phyloP scores from a whole-genome alignment of 2,113 vertebrate genomes.

The Rostratula benghalensis region DNA sequence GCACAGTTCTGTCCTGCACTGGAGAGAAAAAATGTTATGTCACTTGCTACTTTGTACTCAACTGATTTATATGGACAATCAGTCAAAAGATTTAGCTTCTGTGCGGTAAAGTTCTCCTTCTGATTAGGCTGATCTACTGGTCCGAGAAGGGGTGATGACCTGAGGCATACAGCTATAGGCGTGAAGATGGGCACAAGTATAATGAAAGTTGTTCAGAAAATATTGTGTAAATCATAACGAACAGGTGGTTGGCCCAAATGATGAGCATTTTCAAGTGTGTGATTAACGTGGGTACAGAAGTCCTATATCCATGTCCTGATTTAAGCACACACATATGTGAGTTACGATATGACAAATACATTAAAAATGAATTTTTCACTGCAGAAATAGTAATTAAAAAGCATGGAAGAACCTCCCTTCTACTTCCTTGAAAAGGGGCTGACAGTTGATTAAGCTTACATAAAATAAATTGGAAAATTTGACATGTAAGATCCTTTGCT shows the following conservation, averaged over 20 bases:
- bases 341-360: not conserved
- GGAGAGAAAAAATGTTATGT: constrained; percentile 43
- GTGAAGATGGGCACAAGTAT: not conserved
- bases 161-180: not conserved
- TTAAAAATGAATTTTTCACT: not conserved
- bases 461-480: constrained; percentile 36
- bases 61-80: constrained; percentile 37
- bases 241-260: not conserved
- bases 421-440: not conserved
- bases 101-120: not conserved
- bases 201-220: not conserved
- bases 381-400: not conserved
- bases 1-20: constrained; percentile 41
- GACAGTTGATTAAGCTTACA: not conserved
- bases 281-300: not conserved
- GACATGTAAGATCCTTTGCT: constrained; percentile 36
- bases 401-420: not conserved
- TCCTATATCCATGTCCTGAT: not conserved
- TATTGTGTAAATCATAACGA: not conserved
- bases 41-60: constrained; percentile 17
- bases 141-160: not conserved
- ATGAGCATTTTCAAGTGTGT: not conserved
- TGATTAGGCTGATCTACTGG: not conserved
- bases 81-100: constrained; percentile 38
- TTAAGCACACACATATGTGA: not conserved